Conservation (phyloP, 2,797 vertebrate species). For the Coregonus ussuriensis region DNA sequence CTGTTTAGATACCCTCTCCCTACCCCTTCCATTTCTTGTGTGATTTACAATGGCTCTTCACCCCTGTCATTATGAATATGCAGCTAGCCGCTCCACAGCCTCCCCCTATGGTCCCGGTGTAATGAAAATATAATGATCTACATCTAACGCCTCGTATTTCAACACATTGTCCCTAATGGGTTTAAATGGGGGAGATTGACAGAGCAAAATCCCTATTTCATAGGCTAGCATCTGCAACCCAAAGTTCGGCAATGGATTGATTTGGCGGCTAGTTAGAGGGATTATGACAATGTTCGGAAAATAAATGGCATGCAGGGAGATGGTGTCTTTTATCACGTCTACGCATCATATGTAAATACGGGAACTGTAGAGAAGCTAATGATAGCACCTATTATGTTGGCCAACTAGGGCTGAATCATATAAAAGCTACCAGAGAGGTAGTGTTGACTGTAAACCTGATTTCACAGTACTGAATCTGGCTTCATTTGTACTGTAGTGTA, state of each 20-base stretch:
- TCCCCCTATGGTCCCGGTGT: neutral
- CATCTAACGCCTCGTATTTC: constrained; percentile 5
- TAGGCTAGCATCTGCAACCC: neutral
- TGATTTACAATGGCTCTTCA: constrained; percentile 3
- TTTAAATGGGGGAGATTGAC: constrained; percentile 16
- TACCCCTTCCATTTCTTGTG: neutral
- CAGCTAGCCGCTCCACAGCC: neutral
- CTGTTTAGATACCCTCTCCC: no score
- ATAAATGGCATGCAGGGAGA: neutral
- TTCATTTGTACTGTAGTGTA: no score
- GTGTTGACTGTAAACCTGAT: neutral
- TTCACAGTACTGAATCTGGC: neutral
- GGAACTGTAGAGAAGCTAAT: neutral
- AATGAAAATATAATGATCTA: constrained; percentile 7
- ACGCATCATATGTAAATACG: neutral
- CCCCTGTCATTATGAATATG: neutral
- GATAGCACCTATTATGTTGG: no score
- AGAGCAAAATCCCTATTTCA: constrained; percentile 1
- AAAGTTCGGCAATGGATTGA: neutral
- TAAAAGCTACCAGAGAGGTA: neutral
- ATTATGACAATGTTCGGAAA: neutral
- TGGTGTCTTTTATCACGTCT: neutral
- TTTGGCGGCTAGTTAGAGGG: neutral
- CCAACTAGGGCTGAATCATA: neutral
- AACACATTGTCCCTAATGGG: neutral